These are phyloP conservation scores for Triplophysa dalaica DNA, from an alignment of 2,113 vertebrate species.

Conservation along the genomic window DNA sequence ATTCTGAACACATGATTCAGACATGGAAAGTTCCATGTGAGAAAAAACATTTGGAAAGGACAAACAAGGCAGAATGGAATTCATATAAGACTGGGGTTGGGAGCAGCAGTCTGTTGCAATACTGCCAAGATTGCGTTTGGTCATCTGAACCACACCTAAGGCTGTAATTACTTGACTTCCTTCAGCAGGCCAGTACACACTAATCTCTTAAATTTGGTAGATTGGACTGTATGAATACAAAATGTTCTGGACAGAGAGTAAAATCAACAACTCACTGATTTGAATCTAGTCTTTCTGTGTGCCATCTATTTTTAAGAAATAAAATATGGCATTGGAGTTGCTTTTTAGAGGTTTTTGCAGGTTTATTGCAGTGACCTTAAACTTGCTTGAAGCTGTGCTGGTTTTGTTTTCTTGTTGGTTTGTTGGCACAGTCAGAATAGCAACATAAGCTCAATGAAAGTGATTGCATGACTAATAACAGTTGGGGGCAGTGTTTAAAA, in stretches of 20 bases:
- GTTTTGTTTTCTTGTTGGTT: no score
- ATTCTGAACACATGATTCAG: slow-evolving; percentile 11
- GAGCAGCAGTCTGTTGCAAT: neutral
- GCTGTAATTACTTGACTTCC: slow-evolving; percentile 17
- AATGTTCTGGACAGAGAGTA: neutral
- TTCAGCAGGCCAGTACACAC: neutral
- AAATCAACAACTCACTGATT: slow-evolving; percentile 1
- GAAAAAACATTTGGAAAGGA: slow-evolving; percentile 11
- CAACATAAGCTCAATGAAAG: no score
- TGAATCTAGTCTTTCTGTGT: neutral
- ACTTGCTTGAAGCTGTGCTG: no score
- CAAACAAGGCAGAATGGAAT: slow-evolving; percentile 24
- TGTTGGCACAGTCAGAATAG: no score
- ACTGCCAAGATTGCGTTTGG: slow-evolving; percentile 4
- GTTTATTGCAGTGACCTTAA: no score
- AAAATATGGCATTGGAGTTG: no score
- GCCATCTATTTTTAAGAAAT: neutral
- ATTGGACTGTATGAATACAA: neutral
- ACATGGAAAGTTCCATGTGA: slow-evolving; percentile 4
- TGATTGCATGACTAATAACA: no score
- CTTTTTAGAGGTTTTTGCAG: no score
- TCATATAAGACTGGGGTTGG: neutral
- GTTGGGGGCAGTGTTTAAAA: no score
- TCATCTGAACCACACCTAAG: slow-evolving; percentile 33
- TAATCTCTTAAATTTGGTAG: neutral